Evolutionary conservation across 1,140 invertebrate species (phyloP), one percentile per base, ranked within the genome.

Genomic region (Chionoecetes opilio): DNA sequence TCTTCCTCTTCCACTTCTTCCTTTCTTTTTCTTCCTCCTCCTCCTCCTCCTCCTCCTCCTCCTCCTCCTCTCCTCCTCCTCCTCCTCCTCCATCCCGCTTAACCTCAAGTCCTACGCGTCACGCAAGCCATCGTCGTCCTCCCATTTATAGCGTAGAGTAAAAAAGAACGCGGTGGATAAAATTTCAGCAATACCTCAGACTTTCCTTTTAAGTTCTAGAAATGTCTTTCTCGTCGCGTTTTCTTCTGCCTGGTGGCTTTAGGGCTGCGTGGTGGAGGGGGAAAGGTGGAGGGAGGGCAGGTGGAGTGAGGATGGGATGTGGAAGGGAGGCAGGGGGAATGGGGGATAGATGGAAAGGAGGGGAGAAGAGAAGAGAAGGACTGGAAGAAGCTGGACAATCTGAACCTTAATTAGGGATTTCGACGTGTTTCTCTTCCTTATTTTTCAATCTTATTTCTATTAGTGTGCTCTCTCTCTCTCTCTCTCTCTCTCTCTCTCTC

Each of bases 401-500:
- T n/a, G 63, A 75, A n/a, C 6, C n/a, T 75, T 75, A 75, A 75
- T 75, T 75, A 75, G 21, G 21, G 21, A 75, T 75, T n/a, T 75
- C 5, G 26, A 75, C n/a, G 63, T 75, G 63, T 75, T 75, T 75
- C 63, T 75, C n/a, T 75, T n/a, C n/a, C 63, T 8, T 21, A 75
- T 75, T 21, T 21, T n/a, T 75, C n/a, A n/a, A 75, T 11, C 21
- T 75, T 53, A 17, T 53, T 53, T 53, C n/a, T 75, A n/a, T 26
- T 75, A 26, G 53, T n/a, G n/a, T n/a, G n/a, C n/a, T n/a, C n/a
- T n/a, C n/a, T n/a, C n/a, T n/a, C 63, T 75, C 21, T 75, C 63
- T n/a, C 63, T 75, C 63, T 75, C 63, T n/a, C 63, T 75, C 63
- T 75, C 63, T 75, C 63, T n/a, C 63, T 75, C 63, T n/a, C 63